Evolutionary conservation across 2,797 vertebrate genomes (phyloP), one percentile per base, ranked within the genome.

Genomic region (Sorex maritimensis): DNA sequence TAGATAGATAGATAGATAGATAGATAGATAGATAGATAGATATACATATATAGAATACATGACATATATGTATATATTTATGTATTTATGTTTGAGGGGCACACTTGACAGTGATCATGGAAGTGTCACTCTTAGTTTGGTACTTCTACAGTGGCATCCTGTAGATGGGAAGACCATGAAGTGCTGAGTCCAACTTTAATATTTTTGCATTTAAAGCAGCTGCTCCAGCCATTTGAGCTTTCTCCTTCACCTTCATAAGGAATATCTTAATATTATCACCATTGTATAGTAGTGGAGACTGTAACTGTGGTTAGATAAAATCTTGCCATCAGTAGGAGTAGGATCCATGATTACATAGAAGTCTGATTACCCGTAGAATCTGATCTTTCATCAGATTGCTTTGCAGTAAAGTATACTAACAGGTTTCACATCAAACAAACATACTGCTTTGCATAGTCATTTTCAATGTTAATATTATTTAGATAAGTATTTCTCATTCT

Each of bases 391-490:
- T 44, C 52, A 73, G 23, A 55, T 72, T 71, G 63, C 30, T 77
- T 90, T 65, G 15, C 17, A 23, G 30, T 81, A 30, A 81, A 71
- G 15, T 52, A 41, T n/a, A 65, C 77, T 38, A 77, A 52, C 28
- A 63, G 4, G 49, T 52, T 49, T 86, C 26, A 21, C 6, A 81
- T 34, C 41, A 41, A 77, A 71, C 21, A 81, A 7, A 92, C 23
- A 69, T 23, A 52, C 17, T 81, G 63, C 12, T 41, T 65, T 55
- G 41, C 21, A 61, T 63, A 24, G 30, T 44, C 41, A 28, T 19
- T 28, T 80, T 90, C 19, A 77, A 41, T 71, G 49, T 86, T 63
- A 63, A 86, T n/a, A 30, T 75, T 41, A 81, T 81, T 81, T 86
- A 81, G 49, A 24, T 69, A 68, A 52, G 30, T 30, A 88, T 44